phyloP scores from a whole-genome alignment of 1,140 invertebrate genomes.

The Macrostomum lignano region DNA sequence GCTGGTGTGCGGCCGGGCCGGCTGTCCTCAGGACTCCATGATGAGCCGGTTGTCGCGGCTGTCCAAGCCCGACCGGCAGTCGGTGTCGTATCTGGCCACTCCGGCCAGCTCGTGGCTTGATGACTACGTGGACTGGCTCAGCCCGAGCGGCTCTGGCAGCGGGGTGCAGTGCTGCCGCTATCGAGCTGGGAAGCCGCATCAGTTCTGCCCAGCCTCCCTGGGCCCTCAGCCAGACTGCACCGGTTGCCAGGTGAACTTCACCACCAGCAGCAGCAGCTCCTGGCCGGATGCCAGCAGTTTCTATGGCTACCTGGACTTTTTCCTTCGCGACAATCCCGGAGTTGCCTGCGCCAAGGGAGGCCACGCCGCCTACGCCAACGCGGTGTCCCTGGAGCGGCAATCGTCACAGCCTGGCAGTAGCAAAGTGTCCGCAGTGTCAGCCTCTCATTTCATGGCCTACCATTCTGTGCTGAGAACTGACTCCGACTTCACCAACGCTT shows the following conservation, averaged over 20 bases:
- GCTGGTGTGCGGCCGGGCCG: constrained; percentile 40
- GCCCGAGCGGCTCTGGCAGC: too few species aligned
- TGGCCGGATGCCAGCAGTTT: constrained; percentile 35
- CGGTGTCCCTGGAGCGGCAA: too few species aligned
- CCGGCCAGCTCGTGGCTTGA: constrained; percentile 78
- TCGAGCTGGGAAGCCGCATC: too few species aligned
- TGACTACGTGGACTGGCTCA: constrained; percentile 57
- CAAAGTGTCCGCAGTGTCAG: constrained; percentile 14
- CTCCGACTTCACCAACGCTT: constrained; percentile 47
- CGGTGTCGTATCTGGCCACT: too few species aligned
- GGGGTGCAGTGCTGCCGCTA: too few species aligned
- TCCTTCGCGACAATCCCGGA: constrained; percentile 49
- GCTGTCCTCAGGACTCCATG: constrained; percentile 49
- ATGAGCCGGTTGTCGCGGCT: constrained; percentile 51
- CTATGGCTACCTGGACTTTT: constrained; percentile 43
- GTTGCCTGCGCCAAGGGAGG: constrained; percentile 43
- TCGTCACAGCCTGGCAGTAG: too few species aligned
- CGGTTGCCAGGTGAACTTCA: too few species aligned
- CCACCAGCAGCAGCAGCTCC: too few species aligned
- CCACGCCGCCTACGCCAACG: constrained; percentile 30
- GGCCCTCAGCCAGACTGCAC: too few species aligned
- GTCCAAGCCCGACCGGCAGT: constrained; percentile 37
- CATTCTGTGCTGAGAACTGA: constrained; percentile 48
- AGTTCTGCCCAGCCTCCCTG: too few species aligned
- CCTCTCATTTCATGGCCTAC: constrained; percentile 61